phyloP scores from a whole-genome alignment of 2,888 invertebrate species.

The Drepanosiphum platanoidis region DNA sequence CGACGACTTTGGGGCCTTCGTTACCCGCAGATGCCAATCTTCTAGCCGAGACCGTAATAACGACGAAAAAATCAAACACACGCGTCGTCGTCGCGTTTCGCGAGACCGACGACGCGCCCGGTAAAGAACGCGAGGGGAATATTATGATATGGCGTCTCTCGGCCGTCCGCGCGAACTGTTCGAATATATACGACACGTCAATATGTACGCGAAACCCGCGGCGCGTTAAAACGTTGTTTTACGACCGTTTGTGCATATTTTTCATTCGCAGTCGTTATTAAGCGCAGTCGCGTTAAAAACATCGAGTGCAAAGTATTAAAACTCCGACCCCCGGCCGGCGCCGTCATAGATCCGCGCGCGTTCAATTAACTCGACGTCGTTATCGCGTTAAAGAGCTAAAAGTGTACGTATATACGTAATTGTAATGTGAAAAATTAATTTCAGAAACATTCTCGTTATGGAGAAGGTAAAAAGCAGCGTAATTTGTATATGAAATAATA shows the following conservation, averaged over 20 bases:
- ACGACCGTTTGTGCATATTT: not conserved
- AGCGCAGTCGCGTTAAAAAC: not conserved
- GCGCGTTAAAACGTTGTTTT: not conserved
- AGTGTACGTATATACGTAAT: conserved; percentile 20
- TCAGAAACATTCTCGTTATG: conserved; percentile 17
- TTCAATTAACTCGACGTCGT: conserved; percentile 16
- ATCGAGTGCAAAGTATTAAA: not conserved
- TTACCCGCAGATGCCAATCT: no score
- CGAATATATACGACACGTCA: no score
- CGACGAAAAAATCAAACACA: no score
- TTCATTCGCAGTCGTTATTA: not conserved
- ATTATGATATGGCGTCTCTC: no score
- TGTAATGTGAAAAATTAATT: conserved; percentile 23
- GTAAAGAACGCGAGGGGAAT: no score
- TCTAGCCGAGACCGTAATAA: no score
- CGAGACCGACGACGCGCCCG: no score
- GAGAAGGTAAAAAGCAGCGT: not conserved
- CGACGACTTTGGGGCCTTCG: no score
- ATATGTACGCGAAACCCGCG: no score
- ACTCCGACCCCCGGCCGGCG: not conserved
- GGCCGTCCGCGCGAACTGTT: no score
- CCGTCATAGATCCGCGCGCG: not conserved
- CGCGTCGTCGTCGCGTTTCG: no score
- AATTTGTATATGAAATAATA: not conserved
- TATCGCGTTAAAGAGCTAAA: not conserved